phyloP scores from a whole-genome alignment of 1,140 invertebrate species.

The Coenobita brevimanus region DNA sequence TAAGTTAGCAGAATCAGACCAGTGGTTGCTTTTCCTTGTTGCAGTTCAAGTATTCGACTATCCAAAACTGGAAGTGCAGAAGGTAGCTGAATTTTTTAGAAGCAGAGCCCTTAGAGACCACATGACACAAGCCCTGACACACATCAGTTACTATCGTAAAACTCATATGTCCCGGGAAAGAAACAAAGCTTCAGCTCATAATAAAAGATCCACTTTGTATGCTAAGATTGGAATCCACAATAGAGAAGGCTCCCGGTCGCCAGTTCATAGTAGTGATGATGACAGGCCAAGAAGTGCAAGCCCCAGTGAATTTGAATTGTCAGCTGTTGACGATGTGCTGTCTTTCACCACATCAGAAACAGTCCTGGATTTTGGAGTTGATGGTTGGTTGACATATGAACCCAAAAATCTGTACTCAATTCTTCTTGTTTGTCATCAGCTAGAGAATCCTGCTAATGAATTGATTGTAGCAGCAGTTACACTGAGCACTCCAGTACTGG shows the following conservation, averaged over 20 bases:
- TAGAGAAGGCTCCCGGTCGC: constrained; percentile 33
- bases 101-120: constrained; percentile 36
- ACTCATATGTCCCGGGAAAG: constrained; percentile 5
- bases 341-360: constrained; percentile 52
- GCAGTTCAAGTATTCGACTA: constrained; percentile 40
- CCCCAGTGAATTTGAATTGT: constrained; percentile 44
- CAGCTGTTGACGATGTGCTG: constrained; percentile 41
- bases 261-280: constrained; percentile 47
- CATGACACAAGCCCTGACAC: constrained; percentile 37
- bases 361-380: constrained; percentile 32
- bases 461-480: constrained; percentile 27
- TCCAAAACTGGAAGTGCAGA: constrained; percentile 40
- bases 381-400: constrained; percentile 32
- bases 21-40: constrained; percentile 55
- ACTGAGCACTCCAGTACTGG: constrained; percentile 29
- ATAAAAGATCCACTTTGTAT: constrained; percentile 39
- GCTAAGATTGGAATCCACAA: constrained; percentile 46
- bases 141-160: constrained; percentile 49
- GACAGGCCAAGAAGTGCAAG: constrained; percentile 34
- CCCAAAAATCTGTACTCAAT: constrained; percentile 45
- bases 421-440: constrained; percentile 32
- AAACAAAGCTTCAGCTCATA: background rate
- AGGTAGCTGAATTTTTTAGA: constrained; percentile 40
- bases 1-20: constrained; percentile 37
- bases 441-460: constrained; percentile 24